These are phyloP conservation scores for Platalea minor DNA, from an alignment of 2,797 vertebrate genomes.

Conservation along the genomic window DNA sequence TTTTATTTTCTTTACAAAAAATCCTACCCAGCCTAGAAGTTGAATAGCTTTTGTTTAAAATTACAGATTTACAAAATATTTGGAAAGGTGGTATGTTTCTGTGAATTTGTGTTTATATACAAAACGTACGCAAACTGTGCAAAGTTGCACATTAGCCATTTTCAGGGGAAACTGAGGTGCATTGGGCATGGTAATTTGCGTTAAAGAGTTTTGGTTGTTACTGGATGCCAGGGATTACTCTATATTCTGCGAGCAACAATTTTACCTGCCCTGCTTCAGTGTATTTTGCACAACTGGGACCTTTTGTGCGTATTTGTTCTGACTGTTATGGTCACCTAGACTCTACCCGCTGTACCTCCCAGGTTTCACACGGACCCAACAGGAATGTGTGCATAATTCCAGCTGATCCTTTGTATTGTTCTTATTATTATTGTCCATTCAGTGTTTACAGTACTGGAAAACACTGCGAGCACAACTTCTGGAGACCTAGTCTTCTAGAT, in stretches of 20 bases:
- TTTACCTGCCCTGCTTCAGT: background rate
- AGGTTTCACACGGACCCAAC: accelerated
- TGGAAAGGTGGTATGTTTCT: background rate
- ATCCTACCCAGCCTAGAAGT: background rate
- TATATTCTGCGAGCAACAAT: background rate
- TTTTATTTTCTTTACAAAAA: background rate
- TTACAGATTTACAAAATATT: background rate
- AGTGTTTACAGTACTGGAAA: background rate
- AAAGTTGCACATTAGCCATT: background rate
- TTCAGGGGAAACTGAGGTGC: background rate
- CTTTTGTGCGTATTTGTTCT: background rate
- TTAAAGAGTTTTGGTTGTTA: background rate
- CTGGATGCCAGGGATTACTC: background rate
- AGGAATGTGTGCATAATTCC: background rate
- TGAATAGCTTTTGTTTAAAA: background rate
- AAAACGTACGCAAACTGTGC: too few relatives aligned
- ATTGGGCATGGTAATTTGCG: background rate
- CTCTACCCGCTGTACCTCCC: background rate
- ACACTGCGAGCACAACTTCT: background rate
- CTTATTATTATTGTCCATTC: background rate
- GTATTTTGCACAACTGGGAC: background rate
- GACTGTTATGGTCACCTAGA: background rate
- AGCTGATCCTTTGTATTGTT: background rate
- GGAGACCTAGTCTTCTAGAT: background rate
- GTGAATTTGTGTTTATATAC: background rate